These are phyloP conservation scores for Clarias macrocephalus DNA, from an alignment of 2,113 vertebrate genomes.

Conservation along the genomic window DNA sequence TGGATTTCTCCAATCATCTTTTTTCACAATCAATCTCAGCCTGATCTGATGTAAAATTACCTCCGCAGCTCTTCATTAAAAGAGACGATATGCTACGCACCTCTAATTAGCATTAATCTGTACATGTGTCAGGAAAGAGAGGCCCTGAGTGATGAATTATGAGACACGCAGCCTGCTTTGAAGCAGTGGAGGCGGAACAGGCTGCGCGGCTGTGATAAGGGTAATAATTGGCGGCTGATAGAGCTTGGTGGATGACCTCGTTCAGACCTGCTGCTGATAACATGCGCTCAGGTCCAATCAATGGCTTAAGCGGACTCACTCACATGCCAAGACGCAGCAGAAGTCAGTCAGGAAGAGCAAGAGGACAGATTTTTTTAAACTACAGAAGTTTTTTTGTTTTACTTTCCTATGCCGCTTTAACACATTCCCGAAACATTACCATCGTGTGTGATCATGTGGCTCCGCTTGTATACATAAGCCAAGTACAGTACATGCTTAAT, in stretches of 20 bases:
- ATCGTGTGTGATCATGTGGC: no score
- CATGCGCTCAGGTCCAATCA: slow-evolving; percentile 29
- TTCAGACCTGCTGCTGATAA: slow-evolving; percentile 37
- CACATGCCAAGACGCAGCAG: neutral
- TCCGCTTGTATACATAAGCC: no score
- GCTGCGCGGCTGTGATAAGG: slow-evolving; percentile 32
- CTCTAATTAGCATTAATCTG: slow-evolving; percentile 41
- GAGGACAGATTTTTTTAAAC: neutral
- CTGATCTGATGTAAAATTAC: neutral
- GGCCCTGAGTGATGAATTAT: slow-evolving; percentile 38
- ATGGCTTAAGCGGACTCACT: slow-evolving; percentile 2
- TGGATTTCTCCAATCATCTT: slow-evolving; percentile 3
- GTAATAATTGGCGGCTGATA: slow-evolving; percentile 40
- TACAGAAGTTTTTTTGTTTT: neutral
- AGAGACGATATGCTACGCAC: neutral
- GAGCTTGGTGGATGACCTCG: slow-evolving; percentile 41
- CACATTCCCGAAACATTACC: no score
- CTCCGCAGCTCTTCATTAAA: slow-evolving; percentile 16
- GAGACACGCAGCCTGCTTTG: slow-evolving; percentile 14
- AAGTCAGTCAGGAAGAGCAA: neutral
- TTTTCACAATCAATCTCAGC: neutral
- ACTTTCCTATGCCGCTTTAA: neutral
- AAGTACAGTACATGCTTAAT: no score
- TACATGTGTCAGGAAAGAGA: slow-evolving; percentile 30
- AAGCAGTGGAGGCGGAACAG: slow-evolving; percentile 20